phyloP scores from a whole-genome alignment of 2,888 invertebrate genomes.

The Slavum lentiscoides region DNA sequence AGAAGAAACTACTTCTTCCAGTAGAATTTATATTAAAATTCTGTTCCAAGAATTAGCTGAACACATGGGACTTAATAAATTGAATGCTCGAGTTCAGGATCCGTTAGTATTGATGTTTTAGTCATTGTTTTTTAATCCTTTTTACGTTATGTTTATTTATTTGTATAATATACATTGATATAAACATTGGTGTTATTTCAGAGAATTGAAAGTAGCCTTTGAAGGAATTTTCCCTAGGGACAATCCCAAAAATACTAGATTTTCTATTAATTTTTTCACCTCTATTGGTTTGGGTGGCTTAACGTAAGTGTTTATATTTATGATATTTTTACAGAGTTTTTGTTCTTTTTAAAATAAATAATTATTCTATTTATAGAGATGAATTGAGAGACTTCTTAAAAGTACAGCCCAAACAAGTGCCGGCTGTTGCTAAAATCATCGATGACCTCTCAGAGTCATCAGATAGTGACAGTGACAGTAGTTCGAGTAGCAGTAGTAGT shows the following conservation, averaged over 20 bases:
- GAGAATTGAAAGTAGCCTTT: constrained; percentile 83
- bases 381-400: constrained; percentile 87
- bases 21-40: constrained; percentile 96
- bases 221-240: constrained; percentile 92
- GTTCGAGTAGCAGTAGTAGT: constrained; percentile 53
- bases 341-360: not conserved
- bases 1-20: constrained; percentile 96
- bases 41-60: constrained; percentile 95
- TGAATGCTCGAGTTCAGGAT: constrained; percentile 89
- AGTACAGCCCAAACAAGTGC: constrained; percentile 67
- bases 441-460: constrained; percentile 58
- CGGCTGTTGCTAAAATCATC: constrained; percentile 59
- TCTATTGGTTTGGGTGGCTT: constrained; percentile 95
- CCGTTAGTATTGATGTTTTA: constrained; percentile 66
- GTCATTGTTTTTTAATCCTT: no score
- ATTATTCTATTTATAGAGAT: constrained; percentile 62
- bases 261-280: constrained; percentile 97
- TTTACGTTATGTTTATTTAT: constrained; percentile 21
- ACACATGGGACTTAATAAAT: constrained; percentile 90
- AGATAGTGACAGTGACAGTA: constrained; percentile 52
- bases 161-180: constrained; percentile 27
- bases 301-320: constrained; percentile 65
- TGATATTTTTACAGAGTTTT: constrained; percentile 1
- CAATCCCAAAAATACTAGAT: constrained; percentile 93
- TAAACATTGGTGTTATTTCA: constrained; percentile 61